A percentile compares a stretch with the other conserved stretches of the same genome.
phyloP scores from a whole-genome alignment of 2,888 invertebrate species.

The Epicampocera succincta region DNA sequence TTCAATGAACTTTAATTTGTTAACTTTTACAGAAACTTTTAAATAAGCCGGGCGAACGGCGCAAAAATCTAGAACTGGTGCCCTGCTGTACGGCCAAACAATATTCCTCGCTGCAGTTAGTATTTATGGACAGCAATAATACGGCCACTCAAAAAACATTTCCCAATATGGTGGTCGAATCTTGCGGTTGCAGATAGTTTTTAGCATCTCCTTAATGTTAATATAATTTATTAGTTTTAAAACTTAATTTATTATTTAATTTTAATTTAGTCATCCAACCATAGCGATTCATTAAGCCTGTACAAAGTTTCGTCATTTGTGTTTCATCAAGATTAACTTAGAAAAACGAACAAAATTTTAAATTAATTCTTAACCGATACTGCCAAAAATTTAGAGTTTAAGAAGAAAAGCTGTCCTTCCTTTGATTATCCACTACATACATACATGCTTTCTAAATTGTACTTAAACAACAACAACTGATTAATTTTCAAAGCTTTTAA shows the following conservation, averaged over 20 bases:
- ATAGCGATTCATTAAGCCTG: conserved; percentile 2
- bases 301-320: neutral
- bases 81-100: conserved; percentile 94
- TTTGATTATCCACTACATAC: conserved; percentile 23
- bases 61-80: conserved; percentile 85
- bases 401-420: neutral
- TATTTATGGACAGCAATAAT: conserved; percentile 90
- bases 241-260: conserved; percentile 42
- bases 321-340: neutral
- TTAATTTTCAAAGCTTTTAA: conserved; percentile 4
- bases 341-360: conserved; percentile 44
- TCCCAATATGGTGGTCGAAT: conserved; percentile 95
- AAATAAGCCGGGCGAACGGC: conserved; percentile 80
- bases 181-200: conserved; percentile 92
- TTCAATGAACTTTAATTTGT: neutral
- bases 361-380: conserved; percentile 34
- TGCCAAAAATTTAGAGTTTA: conserved; percentile 36
- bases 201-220: neutral
- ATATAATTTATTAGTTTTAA: conserved; percentile 1
- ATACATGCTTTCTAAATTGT: conserved; percentile 44
- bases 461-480: conserved; percentile 68
- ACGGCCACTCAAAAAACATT: conserved; percentile 90
- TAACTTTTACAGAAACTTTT: conserved; percentile 61
- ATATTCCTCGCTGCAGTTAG: conserved; percentile 89
- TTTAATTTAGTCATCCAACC: conserved; percentile 1